Conservation (phyloP, 35 echinoderm and acorn worm genomes). For the Apostichopus parvimensis region DNA sequence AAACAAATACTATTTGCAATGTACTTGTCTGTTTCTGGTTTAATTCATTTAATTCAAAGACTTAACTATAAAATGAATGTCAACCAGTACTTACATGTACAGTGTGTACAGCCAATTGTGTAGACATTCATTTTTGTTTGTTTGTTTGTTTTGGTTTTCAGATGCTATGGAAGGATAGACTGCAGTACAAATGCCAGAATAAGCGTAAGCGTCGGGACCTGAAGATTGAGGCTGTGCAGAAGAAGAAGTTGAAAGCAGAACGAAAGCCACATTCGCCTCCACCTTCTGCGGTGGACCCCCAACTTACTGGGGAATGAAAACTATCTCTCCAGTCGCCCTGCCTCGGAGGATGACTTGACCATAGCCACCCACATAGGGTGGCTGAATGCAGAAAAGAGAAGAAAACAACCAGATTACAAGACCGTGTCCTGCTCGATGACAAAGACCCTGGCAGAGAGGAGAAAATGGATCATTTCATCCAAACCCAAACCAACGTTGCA, state of each 20-base stretch:
- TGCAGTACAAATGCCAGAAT: conserved; percentile 29
- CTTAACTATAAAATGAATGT: too few relatives aligned
- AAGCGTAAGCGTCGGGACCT: too few relatives aligned
- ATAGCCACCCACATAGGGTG: neutral
- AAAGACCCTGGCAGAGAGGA: conserved; percentile 27
- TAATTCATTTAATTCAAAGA: too few relatives aligned
- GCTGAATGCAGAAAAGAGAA: conserved; percentile 15
- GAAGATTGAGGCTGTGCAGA: neutral
- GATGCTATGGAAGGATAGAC: too few relatives aligned
- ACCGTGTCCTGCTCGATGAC: neutral
- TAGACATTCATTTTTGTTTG: too few relatives aligned
- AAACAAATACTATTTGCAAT: too few relatives aligned
- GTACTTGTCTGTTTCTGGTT: too few relatives aligned
- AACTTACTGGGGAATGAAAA: neutral
- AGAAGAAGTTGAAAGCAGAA: neutral
- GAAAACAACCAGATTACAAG: conserved; percentile 13
- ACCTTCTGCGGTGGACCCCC: too few relatives aligned
- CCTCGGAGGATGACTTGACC: conserved; percentile 12
- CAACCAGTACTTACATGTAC: too few relatives aligned
- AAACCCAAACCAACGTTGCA: neutral
- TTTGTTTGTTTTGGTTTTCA: too few relatives aligned
- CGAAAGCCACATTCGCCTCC: neutral
- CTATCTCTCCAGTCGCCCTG: neutral
- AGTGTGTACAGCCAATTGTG: too few relatives aligned
- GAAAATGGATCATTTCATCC: conserved; percentile 5